Conservation (phyloP, 2,888 invertebrate genomes). For the Morpho achilles region DNA sequence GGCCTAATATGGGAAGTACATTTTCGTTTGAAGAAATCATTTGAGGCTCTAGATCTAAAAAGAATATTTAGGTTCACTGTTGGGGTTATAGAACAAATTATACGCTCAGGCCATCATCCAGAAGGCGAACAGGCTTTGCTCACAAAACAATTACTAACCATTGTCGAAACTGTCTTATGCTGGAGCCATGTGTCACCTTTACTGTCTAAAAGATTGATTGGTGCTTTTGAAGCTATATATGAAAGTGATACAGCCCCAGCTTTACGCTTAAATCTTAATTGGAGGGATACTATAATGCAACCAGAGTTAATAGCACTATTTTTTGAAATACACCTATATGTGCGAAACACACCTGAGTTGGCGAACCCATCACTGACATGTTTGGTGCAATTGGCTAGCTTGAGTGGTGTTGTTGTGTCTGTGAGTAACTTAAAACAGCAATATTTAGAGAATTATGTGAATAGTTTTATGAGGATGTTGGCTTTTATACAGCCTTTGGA, state of each 20-base stretch:
- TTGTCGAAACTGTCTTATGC: constrained; percentile 87
- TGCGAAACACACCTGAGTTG: constrained; percentile 85
- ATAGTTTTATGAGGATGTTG: constrained; percentile 66
- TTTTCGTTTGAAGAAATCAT: constrained; percentile 89
- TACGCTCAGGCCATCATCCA: constrained; percentile 64
- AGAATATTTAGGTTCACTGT: constrained; percentile 83
- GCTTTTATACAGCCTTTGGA: constrained; percentile 63
- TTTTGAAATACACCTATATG: constrained; percentile 90
- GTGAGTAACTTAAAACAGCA: constrained; percentile 59
- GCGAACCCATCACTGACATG: constrained; percentile 89
- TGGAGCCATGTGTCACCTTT: constrained; percentile 88
- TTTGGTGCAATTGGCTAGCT: constrained; percentile 85
- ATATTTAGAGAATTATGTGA: constrained; percentile 69
- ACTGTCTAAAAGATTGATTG: constrained; percentile 84
- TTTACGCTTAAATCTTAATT: constrained; percentile 82
- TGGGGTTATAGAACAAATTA: constrained; percentile 63
- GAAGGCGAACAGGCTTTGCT: constrained; percentile 77
- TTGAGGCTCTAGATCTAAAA: constrained; percentile 89
- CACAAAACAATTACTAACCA: constrained; percentile 84
- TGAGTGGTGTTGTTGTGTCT: constrained; percentile 62
- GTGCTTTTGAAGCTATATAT: constrained; percentile 84
- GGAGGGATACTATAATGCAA: constrained; percentile 88
- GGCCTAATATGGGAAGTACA: constrained; percentile 94
- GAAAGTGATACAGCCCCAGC: constrained; percentile 82
- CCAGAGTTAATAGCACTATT: constrained; percentile 87